Evolutionary conservation across 2,113 vertebrate genomes (phyloP).

Genomic region (Malurus elegans): DNA sequence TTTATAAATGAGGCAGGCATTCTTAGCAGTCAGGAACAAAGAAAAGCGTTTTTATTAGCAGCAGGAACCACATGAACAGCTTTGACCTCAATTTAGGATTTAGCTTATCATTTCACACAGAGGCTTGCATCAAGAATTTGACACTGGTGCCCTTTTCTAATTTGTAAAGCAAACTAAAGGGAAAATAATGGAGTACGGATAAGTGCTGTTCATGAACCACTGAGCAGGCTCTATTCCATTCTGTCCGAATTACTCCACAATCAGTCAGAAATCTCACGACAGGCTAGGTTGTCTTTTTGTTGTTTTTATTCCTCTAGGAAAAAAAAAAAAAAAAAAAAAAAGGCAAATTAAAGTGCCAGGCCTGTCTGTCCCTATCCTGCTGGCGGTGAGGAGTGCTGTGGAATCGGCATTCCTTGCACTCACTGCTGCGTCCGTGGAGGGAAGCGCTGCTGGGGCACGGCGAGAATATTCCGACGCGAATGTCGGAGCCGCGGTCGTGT

Average conservation of each 20-base stretch:
- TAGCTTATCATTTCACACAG: slow-evolving; percentile 71
- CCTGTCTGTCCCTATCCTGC: neutral
- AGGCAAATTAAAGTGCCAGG: neutral
- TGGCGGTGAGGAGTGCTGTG: neutral
- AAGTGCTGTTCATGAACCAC: slow-evolving; percentile 70
- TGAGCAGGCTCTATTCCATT: slow-evolving; percentile 66
- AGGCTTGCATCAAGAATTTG: slow-evolving; percentile 67
- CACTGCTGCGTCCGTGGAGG: neutral
- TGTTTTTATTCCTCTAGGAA: slow-evolving; percentile 45
- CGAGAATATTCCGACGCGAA: neutral
- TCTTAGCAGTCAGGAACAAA: slow-evolving; percentile 58
- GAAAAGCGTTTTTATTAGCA: slow-evolving; percentile 63
- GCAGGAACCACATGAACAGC: slow-evolving; percentile 63
- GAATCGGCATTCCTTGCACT: neutral
- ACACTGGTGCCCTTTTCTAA: slow-evolving; percentile 70
- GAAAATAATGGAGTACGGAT: slow-evolving; percentile 62
- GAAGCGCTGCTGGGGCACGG: neutral
- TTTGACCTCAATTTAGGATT: slow-evolving; percentile 71
- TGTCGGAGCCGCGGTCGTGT: neutral
- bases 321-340: neutral
- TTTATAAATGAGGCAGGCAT: slow-evolving; percentile 59
- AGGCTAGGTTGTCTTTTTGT: slow-evolving; percentile 64
- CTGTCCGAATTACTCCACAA: slow-evolving; percentile 66
- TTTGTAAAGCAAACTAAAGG: slow-evolving; percentile 73
- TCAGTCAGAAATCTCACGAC: slow-evolving; percentile 65